Evolutionary conservation across 2,888 invertebrate genomes (phyloP), one percentile per base, ranked within the genome.

Genomic region (Caenorhabditis wallacei): DNA sequence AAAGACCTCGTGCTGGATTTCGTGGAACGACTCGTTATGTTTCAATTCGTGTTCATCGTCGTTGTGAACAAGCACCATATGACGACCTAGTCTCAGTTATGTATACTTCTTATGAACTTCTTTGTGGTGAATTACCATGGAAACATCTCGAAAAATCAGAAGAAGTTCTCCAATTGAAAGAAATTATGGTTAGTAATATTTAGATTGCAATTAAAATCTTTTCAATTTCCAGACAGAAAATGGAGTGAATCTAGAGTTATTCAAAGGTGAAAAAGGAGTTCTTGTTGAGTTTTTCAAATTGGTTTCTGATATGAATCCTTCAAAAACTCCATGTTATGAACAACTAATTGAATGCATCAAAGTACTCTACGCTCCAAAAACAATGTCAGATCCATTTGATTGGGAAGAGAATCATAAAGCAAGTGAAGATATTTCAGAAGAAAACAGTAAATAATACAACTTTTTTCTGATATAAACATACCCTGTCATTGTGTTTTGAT

Each of bases 11-110:
- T 24, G 87, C 88, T 24, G 87, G 87, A 51, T 87, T 87, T 59
- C 68, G 89, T n/a, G 89, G 89, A 24, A 89, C 89, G n/a, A 71
- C 82, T 24, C 85, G 88, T 22, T 89, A 89, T 80, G 89, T 87
- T 4, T 89, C 89, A 2, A 46, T 80, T 11, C 80, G 88, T 7
- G 88, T 88, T 7, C 88, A 88, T 68, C 54, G 69, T 26, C 75
- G 80, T 30, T 37, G 66, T 11, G 84, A 84, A 40, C 82, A 86
- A 76, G 64, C 82, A 0, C 87, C 88, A 0, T 54, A 72, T 22
- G 88, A 88, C 71, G 88, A 88, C 66, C 53, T 88, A 16, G 66
- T 79, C 20, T 78, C 87, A 22, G 61, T 87, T 8, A 72, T 85
- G 69, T 88, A 87, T 69, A 72, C 84, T 24, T 54, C 71, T 11